These are phyloP conservation scores for Diogma glabrata DNA, from an alignment of 2,888 invertebrate genomes.

Conservation along the genomic window DNA sequence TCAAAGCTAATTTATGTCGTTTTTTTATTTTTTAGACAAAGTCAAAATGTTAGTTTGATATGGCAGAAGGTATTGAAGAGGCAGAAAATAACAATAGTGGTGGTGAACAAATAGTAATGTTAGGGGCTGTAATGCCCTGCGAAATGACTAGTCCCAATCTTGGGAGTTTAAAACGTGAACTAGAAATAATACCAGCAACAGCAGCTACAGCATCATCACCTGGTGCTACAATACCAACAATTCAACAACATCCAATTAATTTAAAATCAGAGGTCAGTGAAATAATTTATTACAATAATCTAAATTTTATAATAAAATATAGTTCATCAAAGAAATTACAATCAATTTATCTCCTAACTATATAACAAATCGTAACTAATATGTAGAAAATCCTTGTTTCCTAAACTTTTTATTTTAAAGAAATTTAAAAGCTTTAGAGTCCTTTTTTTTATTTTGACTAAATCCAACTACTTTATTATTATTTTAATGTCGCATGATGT, in stretches of 20 bases:
- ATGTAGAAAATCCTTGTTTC: too few species aligned
- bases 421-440: too few species aligned
- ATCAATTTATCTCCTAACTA: slow-evolving; percentile 6
- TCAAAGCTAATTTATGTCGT: too few species aligned
- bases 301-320: slow-evolving; percentile 4
- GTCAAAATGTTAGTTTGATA: slow-evolving; percentile 53
- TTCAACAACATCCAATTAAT: slow-evolving; percentile 25
- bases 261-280: slow-evolving; percentile 25
- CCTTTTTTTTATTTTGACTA: too few species aligned
- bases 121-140: slow-evolving; percentile 37
- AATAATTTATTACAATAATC: neutral
- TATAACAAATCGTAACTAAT: too few species aligned
- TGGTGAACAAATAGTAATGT: slow-evolving; percentile 29
- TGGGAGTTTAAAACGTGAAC: slow-evolving; percentile 33
- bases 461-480: too few species aligned
- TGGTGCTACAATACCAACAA: slow-evolving; percentile 23
- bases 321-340: slow-evolving; percentile 7
- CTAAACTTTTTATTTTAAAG: too few species aligned
- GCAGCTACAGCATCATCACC: slow-evolving; percentile 19
- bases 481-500: too few species aligned
- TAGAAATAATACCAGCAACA: slow-evolving; percentile 24
- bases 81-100: slow-evolving; percentile 31
- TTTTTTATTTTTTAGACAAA: too few species aligned
- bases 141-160: slow-evolving; percentile 35
- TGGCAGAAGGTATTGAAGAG: slow-evolving; percentile 58